Conservation (phyloP, 2,888 invertebrate species). For the Lacanobia oleracea region DNA sequence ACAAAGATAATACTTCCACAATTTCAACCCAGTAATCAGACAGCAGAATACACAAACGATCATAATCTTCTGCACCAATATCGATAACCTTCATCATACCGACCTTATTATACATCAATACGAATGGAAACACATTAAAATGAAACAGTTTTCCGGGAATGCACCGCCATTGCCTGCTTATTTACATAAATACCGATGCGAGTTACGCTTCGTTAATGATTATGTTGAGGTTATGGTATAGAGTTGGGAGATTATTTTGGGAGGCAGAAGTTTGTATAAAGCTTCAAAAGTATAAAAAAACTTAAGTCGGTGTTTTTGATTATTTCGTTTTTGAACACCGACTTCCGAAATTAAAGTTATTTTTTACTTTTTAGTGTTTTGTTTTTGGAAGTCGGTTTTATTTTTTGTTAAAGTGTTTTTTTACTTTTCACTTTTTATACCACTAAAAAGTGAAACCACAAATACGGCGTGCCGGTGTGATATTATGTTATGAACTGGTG, state of each 20-base stretch:
- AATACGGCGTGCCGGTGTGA: too few relatives aligned
- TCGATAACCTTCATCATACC: neutral
- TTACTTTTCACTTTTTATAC: too few relatives aligned
- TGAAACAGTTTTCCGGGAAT: constrained; percentile 15
- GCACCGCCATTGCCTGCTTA: neutral
- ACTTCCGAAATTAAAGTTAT: too few relatives aligned
- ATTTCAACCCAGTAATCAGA: neutral
- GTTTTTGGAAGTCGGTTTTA: too few relatives aligned
- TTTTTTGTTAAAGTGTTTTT: too few relatives aligned
- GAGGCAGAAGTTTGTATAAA: neutral
- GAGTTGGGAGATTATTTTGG: neutral
- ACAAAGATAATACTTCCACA: too few relatives aligned
- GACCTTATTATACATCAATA: constrained; percentile 25
- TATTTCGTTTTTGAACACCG: too few relatives aligned
- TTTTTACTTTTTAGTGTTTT: too few relatives aligned
- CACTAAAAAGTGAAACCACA: too few relatives aligned
- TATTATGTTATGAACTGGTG: too few relatives aligned
- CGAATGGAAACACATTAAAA: constrained; percentile 45
- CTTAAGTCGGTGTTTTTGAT: too few relatives aligned
- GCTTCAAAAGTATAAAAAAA: neutral
- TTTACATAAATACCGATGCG: constrained; percentile 34
- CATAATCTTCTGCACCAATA: constrained; percentile 23
- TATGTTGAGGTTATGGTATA: neutral
- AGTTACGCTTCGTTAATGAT: neutral
- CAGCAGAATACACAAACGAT: constrained; percentile 12